Evolutionary conservation across 2,888 invertebrate species (phyloP).

Genomic region (Aporophyla lueneburgensis): DNA sequence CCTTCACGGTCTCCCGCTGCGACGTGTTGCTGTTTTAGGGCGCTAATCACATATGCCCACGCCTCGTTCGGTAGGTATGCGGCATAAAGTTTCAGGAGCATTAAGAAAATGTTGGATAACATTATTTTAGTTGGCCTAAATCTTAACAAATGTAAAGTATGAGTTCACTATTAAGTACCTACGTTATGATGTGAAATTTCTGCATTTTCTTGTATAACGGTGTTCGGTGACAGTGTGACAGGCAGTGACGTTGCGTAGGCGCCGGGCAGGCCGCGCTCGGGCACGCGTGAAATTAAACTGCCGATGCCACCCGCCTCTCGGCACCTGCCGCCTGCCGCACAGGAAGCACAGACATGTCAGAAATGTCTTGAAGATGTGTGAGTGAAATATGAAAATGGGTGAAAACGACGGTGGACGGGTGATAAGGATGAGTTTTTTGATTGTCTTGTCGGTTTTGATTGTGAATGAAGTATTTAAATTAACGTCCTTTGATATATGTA

Average conservation of each 20-base stretch:
- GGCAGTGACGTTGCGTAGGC: constrained; percentile 53
- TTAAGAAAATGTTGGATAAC: background rate
- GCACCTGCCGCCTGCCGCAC: constrained; percentile 44
- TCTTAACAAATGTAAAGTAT: background rate
- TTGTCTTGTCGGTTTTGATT: too few species aligned
- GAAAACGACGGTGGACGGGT: background rate
- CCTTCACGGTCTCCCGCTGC: background rate
- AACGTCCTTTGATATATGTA: too few species aligned
- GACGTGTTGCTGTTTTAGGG: background rate
- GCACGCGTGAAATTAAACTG: constrained; percentile 72
- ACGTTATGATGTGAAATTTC: constrained; percentile 2
- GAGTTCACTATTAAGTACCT: background rate
- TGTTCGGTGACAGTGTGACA: constrained; percentile 53
- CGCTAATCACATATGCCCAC: background rate
- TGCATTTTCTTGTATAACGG: constrained; percentile 4
- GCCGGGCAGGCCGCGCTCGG: constrained; percentile 44
- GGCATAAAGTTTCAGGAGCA: background rate
- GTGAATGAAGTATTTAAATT: too few species aligned
- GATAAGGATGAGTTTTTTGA: too few species aligned
- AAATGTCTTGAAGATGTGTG: background rate
- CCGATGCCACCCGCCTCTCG: constrained; percentile 53
- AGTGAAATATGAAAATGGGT: background rate
- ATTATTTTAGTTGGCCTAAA: too few species aligned
- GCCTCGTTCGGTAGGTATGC: background rate
- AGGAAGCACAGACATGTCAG: constrained; percentile 35